Evolutionary conservation across 2,888 invertebrate species (phyloP), one percentile per base, ranked within the genome.

Genomic region (Taenaris catops): DNA sequence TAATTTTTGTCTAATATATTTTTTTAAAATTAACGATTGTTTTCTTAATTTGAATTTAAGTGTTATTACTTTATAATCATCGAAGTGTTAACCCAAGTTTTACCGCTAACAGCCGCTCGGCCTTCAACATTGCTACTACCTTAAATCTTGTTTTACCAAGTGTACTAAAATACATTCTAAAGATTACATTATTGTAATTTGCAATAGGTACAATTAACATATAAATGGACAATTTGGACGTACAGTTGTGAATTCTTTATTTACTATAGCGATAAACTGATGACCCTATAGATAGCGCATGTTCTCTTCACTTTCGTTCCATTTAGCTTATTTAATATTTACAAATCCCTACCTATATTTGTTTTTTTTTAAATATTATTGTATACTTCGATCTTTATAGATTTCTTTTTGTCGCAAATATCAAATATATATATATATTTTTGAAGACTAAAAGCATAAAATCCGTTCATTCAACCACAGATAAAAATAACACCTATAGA

Each of bases 181-280:
- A 61, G 72, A 80, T 80, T 84, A 84, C 72, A 81, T 81, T 83
- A 83, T 75, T 83, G 83, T 83, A 76, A 78, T 76, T 79, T 81
- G 84, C 80, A 78, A 71, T 75, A 81, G 84, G 84, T 84, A 83
- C 72, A 19, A 73, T 76, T 83, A 81, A 83, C 78, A 73, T 80
- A 86, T 83, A 79, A 78, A 83, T 87, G 87, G 87, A 87, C 87
- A 87, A 76, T 81, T 84, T 87, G 87, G 87, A 87, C 87, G 87
- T 84, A 83, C 87, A 84, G 76, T 83, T 83, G 78, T 80, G 78
- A 76, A 63, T 59, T 59, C 65, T 64, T 64, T 53, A 62, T 58
- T 63, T 65, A 63, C 67, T 32, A 32, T 18, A 32, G 32, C 32
- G 25, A 32, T 32, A 18, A 32, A 32, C 32, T 63, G 58, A 63